Evolutionary conservation across 2,797 vertebrate genomes (phyloP), one percentile per base, ranked within the genome.

Genomic region (Steatocranus sp.): DNA sequence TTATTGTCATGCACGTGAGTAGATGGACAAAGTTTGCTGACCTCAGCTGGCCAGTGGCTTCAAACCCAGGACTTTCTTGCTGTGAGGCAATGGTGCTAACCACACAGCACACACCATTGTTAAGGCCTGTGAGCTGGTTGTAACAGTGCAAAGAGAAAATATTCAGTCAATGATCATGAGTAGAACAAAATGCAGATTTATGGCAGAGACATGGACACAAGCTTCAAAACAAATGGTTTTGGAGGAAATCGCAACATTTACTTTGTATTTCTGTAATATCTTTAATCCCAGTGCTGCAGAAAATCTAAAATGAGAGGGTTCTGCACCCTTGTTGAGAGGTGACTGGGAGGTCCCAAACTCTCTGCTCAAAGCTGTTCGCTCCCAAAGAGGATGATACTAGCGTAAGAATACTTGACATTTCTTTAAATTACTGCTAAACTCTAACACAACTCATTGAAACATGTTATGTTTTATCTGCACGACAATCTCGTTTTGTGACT

Each of bases 311-410:
- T 9, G 0, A 66, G n/a, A 66, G 2, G 11, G 7, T 14, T 66
- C 34, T 38, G 34, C n/a, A 66, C 36, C 36, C 34, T 41, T 66
- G 36, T 23, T 0, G 61, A 66, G 61, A 15, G 61, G 61, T 66
- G 36, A 38, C 34, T 66, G 61, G 7, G 11, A 66, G 34, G n/a
- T 38, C 61, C 11, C 8, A 66, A 41, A 41, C 61, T 20, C 61
- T 41, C n/a, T 66, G 12, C 61, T 66, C n/a, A 66, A 41, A 66
- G 61, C 36, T 41, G 36, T 41, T 66, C 3, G 0, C 3, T 66
- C 34, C 1, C n/a, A 66, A 23, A 66, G 8, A 66, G 0, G 0
- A 6, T 9, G 3, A 23, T 6, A 20, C 12, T 41, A 12, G 1
- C 0, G 0, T 66, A 15, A 66, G 36, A 6, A 41, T 41, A 23